Evolutionary conservation across 2,113 vertebrate species (phyloP).

Genomic region (Murina feae): DNA sequence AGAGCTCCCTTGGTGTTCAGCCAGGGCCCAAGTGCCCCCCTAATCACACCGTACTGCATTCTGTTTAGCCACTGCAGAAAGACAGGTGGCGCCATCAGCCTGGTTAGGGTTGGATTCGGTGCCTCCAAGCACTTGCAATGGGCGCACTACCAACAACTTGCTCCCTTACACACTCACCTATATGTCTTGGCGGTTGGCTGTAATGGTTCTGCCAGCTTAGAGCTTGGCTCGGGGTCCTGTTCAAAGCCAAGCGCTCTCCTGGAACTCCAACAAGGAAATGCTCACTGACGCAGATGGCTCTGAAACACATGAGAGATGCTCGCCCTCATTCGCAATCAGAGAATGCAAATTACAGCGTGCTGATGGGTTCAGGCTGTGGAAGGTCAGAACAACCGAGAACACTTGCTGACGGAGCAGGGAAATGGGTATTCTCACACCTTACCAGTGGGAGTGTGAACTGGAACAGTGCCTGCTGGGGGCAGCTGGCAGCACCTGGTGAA

Average conservation of each 20-base stretch:
- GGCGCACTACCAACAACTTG: background rate
- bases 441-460: background rate
- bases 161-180: background rate
- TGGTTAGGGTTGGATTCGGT: no score
- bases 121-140: background rate
- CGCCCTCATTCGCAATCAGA: background rate
- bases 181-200: background rate
- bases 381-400: background rate
- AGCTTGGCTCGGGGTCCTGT: background rate
- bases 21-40: background rate
- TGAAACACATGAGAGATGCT: background rate
- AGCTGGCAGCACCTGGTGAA: background rate
- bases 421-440: background rate
- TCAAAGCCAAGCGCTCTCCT: constrained; percentile 18
- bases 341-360: background rate
- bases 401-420: background rate
- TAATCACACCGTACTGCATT: background rate
- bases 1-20: background rate
- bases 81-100: constrained; percentile 4
- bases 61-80: background rate
- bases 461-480: background rate
- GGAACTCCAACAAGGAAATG: constrained; percentile 11
- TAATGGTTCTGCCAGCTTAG: background rate
- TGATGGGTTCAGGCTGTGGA: background rate
- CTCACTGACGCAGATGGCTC: rapidly evolving